Percentiles rank a stretch among this genome's conserved stretches.
phyloP scores from a whole-genome alignment of 2,113 vertebrate genomes.

The Paratilapia polleni region DNA sequence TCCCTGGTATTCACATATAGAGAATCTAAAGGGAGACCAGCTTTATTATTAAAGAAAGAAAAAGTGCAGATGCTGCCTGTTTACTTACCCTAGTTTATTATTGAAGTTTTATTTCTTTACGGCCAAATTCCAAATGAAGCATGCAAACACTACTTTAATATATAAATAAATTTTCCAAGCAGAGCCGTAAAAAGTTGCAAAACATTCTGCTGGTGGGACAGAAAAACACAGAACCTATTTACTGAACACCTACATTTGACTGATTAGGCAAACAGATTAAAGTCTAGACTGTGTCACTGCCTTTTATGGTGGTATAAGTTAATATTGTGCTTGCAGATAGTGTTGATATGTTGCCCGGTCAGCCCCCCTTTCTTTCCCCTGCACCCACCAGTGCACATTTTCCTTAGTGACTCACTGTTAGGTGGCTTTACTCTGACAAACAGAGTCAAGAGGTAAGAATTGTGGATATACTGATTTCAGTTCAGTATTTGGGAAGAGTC shows the following conservation, averaged over 20 bases:
- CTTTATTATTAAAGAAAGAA: background rate
- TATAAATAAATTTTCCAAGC: background rate
- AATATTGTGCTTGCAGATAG: slow-evolving; percentile 22
- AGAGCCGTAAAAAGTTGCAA: background rate
- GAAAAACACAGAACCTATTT: background rate
- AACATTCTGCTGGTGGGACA: slow-evolving; percentile 3
- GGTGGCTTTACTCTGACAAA: background rate
- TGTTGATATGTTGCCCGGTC: slow-evolving; percentile 45
- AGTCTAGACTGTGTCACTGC: slow-evolving; percentile 38
- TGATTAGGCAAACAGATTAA: slow-evolving; percentile 53
- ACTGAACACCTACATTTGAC: background rate
- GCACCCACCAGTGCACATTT: slow-evolving; percentile 11
- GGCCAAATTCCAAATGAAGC: background rate
- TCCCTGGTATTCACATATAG: too few relatives aligned
- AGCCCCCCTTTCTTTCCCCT: background rate
- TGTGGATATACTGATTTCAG: background rate
- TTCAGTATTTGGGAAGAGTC: background rate
- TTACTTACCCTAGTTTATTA: background rate
- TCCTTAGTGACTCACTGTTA: slow-evolving; percentile 43
- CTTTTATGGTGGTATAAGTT: slow-evolving; percentile 35
- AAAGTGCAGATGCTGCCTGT: background rate
- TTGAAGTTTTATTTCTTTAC: background rate
- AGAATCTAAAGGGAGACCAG: too few relatives aligned
- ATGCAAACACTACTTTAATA: background rate
- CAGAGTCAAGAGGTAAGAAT: background rate